A percentile compares a stretch with the other conserved stretches of the same genome.
Conservation (phyloP, 64 coral and sea anemone species). For the Stichodactyla mertensii region DNA sequence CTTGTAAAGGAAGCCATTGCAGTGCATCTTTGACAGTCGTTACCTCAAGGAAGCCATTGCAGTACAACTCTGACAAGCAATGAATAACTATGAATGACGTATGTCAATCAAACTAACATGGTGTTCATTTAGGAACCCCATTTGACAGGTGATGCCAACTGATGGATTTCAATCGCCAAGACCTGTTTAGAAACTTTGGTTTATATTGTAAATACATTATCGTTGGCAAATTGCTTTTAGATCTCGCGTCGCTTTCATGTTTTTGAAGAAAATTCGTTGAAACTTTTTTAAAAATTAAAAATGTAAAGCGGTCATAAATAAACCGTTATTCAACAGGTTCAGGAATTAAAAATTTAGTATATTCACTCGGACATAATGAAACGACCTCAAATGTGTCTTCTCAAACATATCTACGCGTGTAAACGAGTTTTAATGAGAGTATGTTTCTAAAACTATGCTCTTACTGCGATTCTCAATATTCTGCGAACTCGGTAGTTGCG, state of each 20-base stretch:
- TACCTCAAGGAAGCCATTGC: not conserved
- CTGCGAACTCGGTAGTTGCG: too few relatives aligned
- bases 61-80: not conserved
- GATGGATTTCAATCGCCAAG: not conserved
- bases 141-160: not conserved
- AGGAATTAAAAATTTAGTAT: too few relatives aligned
- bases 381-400: not conserved
- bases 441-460: too few relatives aligned
- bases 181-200: not conserved
- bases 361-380: not conserved
- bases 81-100: not conserved
- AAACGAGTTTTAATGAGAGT: not conserved
- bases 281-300: too few relatives aligned
- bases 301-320: not conserved
- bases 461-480: not conserved
- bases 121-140: not conserved
- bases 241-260: not conserved
- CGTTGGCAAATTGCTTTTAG: not conserved
- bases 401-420: not conserved
- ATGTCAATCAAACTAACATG: conserved; percentile 5
- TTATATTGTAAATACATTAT: not conserved
- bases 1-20: not conserved
- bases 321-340: not conserved
- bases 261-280: not conserved
- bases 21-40: not conserved